phyloP scores from a whole-genome alignment of 2,797 vertebrate genomes.

The Novumbra hubbsi region DNA sequence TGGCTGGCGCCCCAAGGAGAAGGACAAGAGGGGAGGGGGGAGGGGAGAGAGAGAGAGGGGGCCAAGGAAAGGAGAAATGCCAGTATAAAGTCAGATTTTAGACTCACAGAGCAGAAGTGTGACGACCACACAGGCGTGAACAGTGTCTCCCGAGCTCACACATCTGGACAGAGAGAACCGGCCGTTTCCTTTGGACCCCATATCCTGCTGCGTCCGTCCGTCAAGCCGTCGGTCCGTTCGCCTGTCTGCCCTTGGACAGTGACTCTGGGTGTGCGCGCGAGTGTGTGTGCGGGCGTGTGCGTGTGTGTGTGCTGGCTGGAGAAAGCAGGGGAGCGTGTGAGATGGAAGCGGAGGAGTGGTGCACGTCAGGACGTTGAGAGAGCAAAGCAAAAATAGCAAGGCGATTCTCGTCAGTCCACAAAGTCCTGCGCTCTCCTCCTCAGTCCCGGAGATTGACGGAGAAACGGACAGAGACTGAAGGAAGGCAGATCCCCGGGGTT shows the following conservation, averaged over 20 bases:
- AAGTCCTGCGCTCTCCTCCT: slow-evolving; percentile 60
- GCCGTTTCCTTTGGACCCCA: slow-evolving; percentile 60
- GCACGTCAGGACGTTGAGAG: slow-evolving; percentile 51
- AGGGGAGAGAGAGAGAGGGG: background rate
- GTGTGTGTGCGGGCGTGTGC: slow-evolving; percentile 4
- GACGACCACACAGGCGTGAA: slow-evolving; percentile 66
- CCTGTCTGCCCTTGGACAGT: background rate
- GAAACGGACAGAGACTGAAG: slow-evolving; percentile 25
- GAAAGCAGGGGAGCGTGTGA: slow-evolving; percentile 5
- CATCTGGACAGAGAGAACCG: slow-evolving; percentile 53
- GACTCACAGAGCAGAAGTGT: slow-evolving; percentile 73
- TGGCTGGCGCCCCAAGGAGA: slow-evolving; percentile 2
- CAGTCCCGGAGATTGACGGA: slow-evolving; percentile 63
- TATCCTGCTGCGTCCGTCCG: slow-evolving; percentile 44
- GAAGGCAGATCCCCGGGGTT: background rate
- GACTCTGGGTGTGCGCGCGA: slow-evolving; percentile 21
- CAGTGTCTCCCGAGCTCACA: slow-evolving; percentile 61
- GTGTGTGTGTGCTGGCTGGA: slow-evolving; percentile 6
- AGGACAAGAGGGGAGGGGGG: background rate
- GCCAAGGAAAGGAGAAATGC: slow-evolving; percentile 26
- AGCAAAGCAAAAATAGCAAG: slow-evolving; percentile 37
- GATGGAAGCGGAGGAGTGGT: slow-evolving; percentile 17
- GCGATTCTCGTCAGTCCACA: slow-evolving; percentile 35
- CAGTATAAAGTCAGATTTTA: slow-evolving; percentile 23
- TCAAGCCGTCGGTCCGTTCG: slow-evolving; percentile 23